Percentiles rank a stretch among this genome's conserved stretches.
These are phyloP conservation scores for Hydrophis major DNA, from an alignment of 2,797 vertebrate species.

Conservation along the genomic window DNA sequence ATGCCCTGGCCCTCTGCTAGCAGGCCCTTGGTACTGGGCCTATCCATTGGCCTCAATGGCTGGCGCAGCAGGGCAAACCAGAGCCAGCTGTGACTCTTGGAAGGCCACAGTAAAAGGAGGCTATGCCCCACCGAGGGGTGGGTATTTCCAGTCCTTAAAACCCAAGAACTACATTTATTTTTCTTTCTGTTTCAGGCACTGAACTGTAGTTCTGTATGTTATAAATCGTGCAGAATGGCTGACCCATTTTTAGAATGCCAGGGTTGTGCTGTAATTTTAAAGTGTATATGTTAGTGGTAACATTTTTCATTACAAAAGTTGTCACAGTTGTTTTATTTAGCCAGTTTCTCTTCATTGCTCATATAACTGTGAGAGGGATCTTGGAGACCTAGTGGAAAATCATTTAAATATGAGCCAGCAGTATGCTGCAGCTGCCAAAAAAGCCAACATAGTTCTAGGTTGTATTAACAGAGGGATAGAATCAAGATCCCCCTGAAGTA, in stretches of 20 bases:
- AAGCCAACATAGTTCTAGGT: not conserved
- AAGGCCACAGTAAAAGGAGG: not conserved
- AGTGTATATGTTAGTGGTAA: not conserved
- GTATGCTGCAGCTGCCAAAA: not conserved
- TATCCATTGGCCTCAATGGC: not conserved
- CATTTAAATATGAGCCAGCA: not conserved
- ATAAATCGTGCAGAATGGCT: not conserved
- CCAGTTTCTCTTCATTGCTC: not conserved
- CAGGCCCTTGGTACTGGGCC: not conserved
- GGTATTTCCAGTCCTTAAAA: not conserved
- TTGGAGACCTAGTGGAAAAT: no score
- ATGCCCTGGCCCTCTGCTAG: not conserved
- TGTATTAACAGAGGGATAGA: not conserved
- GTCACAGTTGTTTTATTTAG: not conserved
- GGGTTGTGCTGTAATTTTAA: not conserved
- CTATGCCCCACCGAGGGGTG: not conserved
- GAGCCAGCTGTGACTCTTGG: not conserved
- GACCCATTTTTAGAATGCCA: not conserved
- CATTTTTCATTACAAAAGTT: not conserved
- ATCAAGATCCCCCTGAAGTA: not conserved
- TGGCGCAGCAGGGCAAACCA: not conserved
- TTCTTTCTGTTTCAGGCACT: not conserved
- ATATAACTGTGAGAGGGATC: not conserved
- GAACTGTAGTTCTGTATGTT: not conserved
- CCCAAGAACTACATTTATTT: not conserved